phyloP scores from a whole-genome alignment of 2,888 invertebrate species.

The Zaprionus obscuricornis region DNA sequence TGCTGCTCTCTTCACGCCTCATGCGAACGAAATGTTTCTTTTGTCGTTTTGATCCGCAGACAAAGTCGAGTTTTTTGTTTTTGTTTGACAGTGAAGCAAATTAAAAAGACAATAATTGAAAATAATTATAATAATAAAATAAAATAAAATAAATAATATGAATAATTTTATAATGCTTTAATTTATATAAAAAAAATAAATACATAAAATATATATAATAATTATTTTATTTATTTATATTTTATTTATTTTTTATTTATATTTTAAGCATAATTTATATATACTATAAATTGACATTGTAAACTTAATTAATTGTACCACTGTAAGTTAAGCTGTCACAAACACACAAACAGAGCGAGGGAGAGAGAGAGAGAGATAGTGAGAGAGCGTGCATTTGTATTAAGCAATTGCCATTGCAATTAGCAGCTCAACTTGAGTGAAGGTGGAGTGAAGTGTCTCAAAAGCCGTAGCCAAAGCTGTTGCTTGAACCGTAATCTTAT shows the following conservation, averaged over 20 bases:
- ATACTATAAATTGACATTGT: too few relatives aligned
- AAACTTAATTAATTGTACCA: conserved; percentile 31
- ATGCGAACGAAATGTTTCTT: conserved; percentile 27
- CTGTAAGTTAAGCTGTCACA: conserved; percentile 25
- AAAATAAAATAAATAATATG: neutral
- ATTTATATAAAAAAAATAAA: neutral
- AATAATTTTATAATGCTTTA: neutral
- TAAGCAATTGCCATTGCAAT: conserved; percentile 71
- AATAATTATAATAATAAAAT: neutral
- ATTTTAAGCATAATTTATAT: neutral
- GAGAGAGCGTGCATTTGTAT: conserved; percentile 41
- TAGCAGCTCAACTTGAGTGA: conserved; percentile 77
- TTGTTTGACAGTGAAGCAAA: conserved; percentile 44
- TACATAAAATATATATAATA: neutral
- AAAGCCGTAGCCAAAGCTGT: conserved; percentile 36
- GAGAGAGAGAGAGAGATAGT: too few relatives aligned
- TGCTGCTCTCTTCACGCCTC: conserved; percentile 20
- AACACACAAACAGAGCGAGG: conserved; percentile 3
- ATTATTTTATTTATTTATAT: neutral
- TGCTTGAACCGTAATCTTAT: conserved; percentile 25
- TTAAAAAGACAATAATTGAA: too few relatives aligned
- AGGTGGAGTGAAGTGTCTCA: conserved; percentile 52
- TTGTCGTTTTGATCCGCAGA: conserved; percentile 48
- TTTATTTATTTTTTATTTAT: too few relatives aligned
- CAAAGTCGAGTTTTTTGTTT: conserved; percentile 20